Base-by-base conservation (phyloP, 1,140 invertebrate species). In the Phymorhynchus buccinoides region DNA sequence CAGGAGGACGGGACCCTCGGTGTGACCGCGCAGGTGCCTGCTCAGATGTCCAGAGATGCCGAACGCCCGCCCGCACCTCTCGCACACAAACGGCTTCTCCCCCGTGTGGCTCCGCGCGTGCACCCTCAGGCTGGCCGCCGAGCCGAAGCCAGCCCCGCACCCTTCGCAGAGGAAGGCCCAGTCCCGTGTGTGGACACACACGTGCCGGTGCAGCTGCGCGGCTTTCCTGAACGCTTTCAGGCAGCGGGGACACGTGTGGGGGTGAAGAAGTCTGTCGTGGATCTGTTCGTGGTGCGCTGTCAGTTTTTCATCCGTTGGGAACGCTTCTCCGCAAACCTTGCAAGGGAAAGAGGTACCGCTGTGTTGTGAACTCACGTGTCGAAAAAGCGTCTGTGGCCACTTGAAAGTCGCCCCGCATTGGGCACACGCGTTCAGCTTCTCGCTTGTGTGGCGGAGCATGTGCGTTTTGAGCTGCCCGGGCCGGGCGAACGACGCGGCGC, bases 391-490 rank as follows among this genome's bases (percentile, higher is more conserved):
- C 71, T 98, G 99, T 87, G 97, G 99, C 94, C 99, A 98, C 86
- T 97, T 98, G 94, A 99, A 99, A 9, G 98, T 97, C 93, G 99
- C 99, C 27, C 97, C 97, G 93, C 98, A 99, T 35, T 99, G 97
- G 87, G 96, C 96, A 93, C 98, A 99, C 94, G 99, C 99, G 95
- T 99, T 98, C 0, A 98, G 98, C 91, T 99, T 99, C 93, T 99
- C 98, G 86, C 98, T 98, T 99, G 95, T 27, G 95, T 96, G 91
- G 75, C 56, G 39, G 22, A 52, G 52, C 66, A 68, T 82, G 80
- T 82, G 80, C 1, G 32, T 35, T 32, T 85, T 56, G 16, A 85
- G 79, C 3, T 41, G 41, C 6, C 79, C 73, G 37, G 30, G 16
- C 12, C 62, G 78, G 35, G 81, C n/a, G 42, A 98, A 98, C 91